phyloP scores from a whole-genome alignment of 2,888 invertebrate genomes.

The Conops quadrifasciatus region DNA sequence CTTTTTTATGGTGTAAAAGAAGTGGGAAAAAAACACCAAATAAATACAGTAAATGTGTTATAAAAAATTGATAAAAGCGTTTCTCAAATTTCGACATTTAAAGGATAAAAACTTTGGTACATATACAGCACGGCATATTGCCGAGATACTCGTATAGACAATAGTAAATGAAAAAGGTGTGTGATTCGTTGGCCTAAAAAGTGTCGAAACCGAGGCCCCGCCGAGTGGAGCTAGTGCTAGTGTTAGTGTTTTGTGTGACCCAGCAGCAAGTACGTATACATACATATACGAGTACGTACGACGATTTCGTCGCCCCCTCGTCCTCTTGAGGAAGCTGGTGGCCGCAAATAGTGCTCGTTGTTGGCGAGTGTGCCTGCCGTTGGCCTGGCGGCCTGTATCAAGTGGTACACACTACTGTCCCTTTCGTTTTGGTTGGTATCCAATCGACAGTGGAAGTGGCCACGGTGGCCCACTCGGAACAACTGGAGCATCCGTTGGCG shows the following conservation, averaged over 20 bases:
- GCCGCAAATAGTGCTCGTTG: constrained; percentile 36
- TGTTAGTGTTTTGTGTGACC: constrained; percentile 28
- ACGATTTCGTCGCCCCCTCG: constrained; percentile 14
- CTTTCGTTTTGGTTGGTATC: constrained; percentile 37
- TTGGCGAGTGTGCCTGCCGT: constrained; percentile 36
- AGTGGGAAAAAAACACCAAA: neutral
- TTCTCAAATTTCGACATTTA: too few relatives aligned
- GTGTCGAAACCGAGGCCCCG: neutral
- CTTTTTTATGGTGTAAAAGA: constrained; percentile 3
- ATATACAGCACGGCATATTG: constrained; percentile 4
- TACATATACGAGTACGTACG: too few relatives aligned
- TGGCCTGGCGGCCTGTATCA: constrained; percentile 33
- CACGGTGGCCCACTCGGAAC: neutral
- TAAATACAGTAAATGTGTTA: neutral
- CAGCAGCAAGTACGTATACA: neutral
- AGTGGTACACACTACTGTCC: constrained; percentile 36
- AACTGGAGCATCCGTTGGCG: neutral
- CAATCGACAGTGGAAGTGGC: constrained; percentile 18
- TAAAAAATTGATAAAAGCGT: too few relatives aligned
- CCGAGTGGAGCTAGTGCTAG: constrained; percentile 8
- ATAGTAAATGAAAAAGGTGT: constrained; percentile 21
- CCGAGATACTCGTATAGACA: too few relatives aligned
- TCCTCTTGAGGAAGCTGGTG: constrained; percentile 6
- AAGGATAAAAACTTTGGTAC: neutral
- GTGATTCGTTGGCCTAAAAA: constrained; percentile 22